phyloP scores from a whole-genome alignment of 1,140 invertebrate genomes.

The Drosophila lini region DNA sequence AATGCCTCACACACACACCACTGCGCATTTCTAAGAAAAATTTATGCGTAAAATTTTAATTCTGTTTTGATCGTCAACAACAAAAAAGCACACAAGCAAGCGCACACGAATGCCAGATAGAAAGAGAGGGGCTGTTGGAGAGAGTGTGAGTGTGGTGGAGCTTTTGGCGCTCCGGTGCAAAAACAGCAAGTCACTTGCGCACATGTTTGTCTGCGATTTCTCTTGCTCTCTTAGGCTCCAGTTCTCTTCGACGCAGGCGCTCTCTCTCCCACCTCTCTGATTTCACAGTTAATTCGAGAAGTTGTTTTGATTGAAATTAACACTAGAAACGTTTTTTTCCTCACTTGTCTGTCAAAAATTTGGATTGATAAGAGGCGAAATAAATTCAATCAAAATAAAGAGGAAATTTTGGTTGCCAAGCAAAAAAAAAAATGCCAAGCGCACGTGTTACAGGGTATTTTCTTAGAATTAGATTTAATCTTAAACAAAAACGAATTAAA shows the following conservation, averaged over 20 bases:
- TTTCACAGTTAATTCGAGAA: slow-evolving; percentile 53
- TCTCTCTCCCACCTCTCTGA: background rate
- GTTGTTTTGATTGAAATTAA: slow-evolving; percentile 73
- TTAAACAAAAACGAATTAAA: background rate
- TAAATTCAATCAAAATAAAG: slow-evolving; percentile 17
- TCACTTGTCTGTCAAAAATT: slow-evolving; percentile 18
- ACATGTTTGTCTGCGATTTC: slow-evolving; percentile 55
- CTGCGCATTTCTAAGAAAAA: slow-evolving; percentile 75
- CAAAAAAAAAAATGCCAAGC: background rate
- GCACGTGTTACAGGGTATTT: slow-evolving; percentile 8
- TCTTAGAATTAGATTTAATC: background rate
- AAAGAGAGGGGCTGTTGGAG: slow-evolving; percentile 3
- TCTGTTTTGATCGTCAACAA: slow-evolving; percentile 83
- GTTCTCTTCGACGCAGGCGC: slow-evolving; percentile 19
- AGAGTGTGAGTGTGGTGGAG: slow-evolving; percentile 14
- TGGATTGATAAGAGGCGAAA: slow-evolving; percentile 36
- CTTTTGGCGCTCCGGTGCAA: slow-evolving; percentile 27
- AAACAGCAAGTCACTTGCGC: slow-evolving; percentile 80
- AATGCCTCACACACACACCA: slow-evolving; percentile 70
- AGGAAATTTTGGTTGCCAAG: slow-evolving; percentile 18
- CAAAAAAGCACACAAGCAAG: slow-evolving; percentile 60
- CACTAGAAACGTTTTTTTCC: slow-evolving; percentile 30
- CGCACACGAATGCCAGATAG: slow-evolving; percentile 15
- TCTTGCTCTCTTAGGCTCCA: slow-evolving; percentile 10
- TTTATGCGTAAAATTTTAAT: slow-evolving; percentile 83